phyloP scores from a whole-genome alignment of 2,113 vertebrate species.

The Indicator indicator region DNA sequence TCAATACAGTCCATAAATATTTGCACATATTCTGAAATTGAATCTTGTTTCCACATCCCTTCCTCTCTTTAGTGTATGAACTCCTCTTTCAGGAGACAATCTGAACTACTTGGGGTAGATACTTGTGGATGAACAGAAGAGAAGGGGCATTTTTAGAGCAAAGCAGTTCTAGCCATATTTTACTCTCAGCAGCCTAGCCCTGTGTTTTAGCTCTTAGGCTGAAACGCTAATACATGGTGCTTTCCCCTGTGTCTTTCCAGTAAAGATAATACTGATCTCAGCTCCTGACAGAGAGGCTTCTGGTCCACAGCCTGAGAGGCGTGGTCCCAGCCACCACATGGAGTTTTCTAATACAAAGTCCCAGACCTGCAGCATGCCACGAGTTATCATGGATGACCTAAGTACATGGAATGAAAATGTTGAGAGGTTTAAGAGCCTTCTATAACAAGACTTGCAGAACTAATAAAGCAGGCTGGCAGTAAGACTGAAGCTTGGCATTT shows the following conservation, averaged over 20 bases:
- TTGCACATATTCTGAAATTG: background rate
- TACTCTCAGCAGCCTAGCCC: background rate
- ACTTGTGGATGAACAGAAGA: background rate
- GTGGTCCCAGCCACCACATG: background rate
- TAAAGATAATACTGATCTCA: background rate
- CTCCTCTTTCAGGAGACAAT: background rate
- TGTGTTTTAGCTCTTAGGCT: background rate
- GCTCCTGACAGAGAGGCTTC: background rate
- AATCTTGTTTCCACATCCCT: background rate
- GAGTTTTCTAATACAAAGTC: background rate
- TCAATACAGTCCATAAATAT: background rate
- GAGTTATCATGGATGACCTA: background rate
- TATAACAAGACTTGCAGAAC: background rate
- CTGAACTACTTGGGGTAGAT: background rate
- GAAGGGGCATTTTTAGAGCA: background rate
- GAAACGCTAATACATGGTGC: background rate
- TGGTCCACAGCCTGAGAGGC: background rate
- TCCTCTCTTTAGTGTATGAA: background rate
- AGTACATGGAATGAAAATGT: background rate
- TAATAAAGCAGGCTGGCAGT: background rate
- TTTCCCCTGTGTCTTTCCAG: background rate
- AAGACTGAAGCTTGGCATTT: background rate
- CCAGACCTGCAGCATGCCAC: background rate
- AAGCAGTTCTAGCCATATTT: background rate
- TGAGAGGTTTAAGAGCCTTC: background rate